A percentile compares a stretch with the other conserved stretches of the same genome.
phyloP scores from a whole-genome alignment of 2,797 vertebrate species.

The Melanogrammus aeglefinus region DNA sequence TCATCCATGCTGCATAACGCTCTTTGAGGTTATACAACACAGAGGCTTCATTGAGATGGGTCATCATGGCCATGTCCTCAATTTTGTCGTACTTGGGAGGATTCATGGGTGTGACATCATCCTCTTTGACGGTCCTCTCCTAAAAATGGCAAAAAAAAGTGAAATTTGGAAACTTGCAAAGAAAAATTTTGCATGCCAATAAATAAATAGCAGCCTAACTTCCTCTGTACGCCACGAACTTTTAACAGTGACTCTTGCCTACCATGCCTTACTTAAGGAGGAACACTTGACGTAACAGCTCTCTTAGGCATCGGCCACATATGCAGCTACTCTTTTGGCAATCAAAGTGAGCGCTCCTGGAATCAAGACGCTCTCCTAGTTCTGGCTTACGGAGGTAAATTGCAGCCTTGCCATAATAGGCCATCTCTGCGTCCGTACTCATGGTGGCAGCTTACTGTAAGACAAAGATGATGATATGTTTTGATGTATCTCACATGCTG shows the following conservation, averaged over 20 bases:
- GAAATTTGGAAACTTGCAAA: no score
- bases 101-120: constrained; percentile 73
- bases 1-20: constrained; percentile 56
- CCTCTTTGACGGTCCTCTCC: constrained; percentile 70
- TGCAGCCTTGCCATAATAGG: constrained; percentile 76
- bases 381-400: constrained; percentile 80
- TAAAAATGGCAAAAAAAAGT: neutral
- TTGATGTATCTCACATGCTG: neutral
- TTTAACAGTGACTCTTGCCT: no score
- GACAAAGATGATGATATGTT: neutral
- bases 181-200: no score
- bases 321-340: no score
- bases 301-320: no score
- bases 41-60: constrained; percentile 71
- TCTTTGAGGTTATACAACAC: constrained; percentile 62
- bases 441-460: constrained; percentile 30
- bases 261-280: no score
- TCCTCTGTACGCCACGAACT: no score
- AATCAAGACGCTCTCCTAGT: no score
- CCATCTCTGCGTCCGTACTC: constrained; percentile 31
- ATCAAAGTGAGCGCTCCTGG: no score
- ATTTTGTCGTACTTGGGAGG: constrained; percentile 74
- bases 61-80: constrained; percentile 77
- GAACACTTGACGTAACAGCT: no score
- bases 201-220: no score